Conservation (phyloP, 2,113 vertebrate species). For the Balaeniceps rex region DNA sequence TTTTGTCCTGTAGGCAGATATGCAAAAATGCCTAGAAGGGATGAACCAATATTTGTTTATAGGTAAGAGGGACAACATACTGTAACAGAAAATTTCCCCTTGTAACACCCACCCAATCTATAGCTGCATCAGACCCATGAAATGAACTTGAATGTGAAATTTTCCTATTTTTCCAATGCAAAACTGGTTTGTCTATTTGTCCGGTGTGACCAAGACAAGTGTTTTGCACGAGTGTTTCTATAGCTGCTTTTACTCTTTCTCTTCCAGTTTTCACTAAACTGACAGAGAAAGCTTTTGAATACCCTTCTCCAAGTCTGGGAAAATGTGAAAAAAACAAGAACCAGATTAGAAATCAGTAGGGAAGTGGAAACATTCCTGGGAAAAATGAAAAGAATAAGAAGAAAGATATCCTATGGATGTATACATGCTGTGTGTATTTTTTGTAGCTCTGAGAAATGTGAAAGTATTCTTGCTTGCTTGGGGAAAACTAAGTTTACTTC, state of each 20-base stretch:
- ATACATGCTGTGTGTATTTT: accelerated
- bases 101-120: not conserved
- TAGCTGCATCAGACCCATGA: not conserved
- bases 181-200: not conserved
- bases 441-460: not conserved
- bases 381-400: not conserved
- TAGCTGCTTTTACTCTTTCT: not conserved
- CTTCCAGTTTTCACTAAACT: not conserved
- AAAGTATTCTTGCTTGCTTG: not conserved
- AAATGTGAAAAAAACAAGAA: not conserved
- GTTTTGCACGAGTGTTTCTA: not conserved
- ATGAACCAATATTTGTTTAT: not conserved
- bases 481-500: not conserved
- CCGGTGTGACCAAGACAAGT: not conserved
- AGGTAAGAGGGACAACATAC: not conserved
- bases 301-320: not conserved
- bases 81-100: not conserved
- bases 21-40: not conserved
- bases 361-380: not conserved
- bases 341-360: not conserved
- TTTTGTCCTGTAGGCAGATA: not conserved
- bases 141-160: not conserved
- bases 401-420: not conserved
- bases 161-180: not conserved
- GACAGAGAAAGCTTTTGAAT: not conserved